Percentiles rank a stretch among this genome's conserved stretches.
Conservation (phyloP, 2,113 vertebrate species). For the Mesembrinibis cayennensis region DNA sequence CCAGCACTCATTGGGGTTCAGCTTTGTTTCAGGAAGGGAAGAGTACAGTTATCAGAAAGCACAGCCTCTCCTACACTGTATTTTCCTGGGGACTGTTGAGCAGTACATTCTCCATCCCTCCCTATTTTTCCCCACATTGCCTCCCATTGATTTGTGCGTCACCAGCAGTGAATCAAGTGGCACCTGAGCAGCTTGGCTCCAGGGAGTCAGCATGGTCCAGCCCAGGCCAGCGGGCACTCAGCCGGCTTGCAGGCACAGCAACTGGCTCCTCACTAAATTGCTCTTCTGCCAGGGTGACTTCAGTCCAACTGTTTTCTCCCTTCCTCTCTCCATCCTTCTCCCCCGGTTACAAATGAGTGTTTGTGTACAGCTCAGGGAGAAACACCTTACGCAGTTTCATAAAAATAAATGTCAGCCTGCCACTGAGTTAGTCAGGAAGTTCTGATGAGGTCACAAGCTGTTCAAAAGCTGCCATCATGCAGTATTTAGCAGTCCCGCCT, state of each 20-base stretch:
- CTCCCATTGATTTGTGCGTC: not conserved
- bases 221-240: not conserved
- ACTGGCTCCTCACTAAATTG: not conserved
- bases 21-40: not conserved
- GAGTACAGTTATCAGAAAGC: not conserved
- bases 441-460: not conserved
- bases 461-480: not conserved
- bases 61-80: rapidly evolving
- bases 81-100: not conserved
- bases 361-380: constrained; percentile 11
- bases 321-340: not conserved
- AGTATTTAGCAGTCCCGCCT: not conserved
- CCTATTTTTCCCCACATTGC: not conserved
- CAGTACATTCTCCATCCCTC: not conserved
- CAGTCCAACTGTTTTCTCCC: not conserved
- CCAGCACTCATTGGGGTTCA: not conserved
- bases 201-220: not conserved
- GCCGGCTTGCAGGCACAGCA: not conserved
- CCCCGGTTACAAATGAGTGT: not conserved
- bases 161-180: not conserved
- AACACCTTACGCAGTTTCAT: not conserved
- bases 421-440: not conserved
- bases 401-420: not conserved
- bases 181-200: not conserved
- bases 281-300: not conserved